These are phyloP conservation scores for Protosalanx chinensis DNA, from an alignment of 2,797 vertebrate genomes.

Conservation along the genomic window DNA sequence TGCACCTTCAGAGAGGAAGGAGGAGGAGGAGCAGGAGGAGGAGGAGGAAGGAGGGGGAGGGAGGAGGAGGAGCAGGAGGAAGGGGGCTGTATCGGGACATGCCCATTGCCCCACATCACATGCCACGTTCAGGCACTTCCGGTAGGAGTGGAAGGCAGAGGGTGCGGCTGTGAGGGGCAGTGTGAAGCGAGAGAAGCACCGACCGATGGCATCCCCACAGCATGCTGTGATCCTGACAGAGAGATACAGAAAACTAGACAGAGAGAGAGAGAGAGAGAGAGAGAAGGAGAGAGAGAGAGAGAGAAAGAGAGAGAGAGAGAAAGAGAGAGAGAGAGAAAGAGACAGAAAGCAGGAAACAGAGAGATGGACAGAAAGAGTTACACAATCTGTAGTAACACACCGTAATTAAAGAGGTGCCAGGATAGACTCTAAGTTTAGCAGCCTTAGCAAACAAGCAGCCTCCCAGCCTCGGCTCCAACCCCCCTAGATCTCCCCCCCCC, in stretches of 20 bases:
- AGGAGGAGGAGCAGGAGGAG: not conserved
- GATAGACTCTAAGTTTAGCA: conserved; percentile 89
- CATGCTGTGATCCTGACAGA: conserved; percentile 57
- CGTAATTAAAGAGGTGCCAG: conserved; percentile 80
- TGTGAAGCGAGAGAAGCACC: not conserved
- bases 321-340: conserved; percentile 57
- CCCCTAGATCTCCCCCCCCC: conserved; percentile 22
- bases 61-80: not conserved
- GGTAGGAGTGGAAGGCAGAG: no score
- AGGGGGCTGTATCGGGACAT: conserved; percentile 64
- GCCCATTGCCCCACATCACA: conserved; percentile 70
- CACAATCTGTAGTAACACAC: conserved; percentile 72
- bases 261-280: conserved; percentile 43
- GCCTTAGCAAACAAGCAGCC: conserved; percentile 71
- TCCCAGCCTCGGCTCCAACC: not conserved
- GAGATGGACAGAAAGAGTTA: conserved; percentile 49
- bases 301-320: conserved; percentile 58
- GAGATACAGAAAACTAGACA: conserved; percentile 67
- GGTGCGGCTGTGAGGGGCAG: no score
- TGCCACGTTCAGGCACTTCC: conserved; percentile 6
- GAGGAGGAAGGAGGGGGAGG: conserved; percentile 22
- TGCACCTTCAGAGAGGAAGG: not conserved
- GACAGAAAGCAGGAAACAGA: not conserved
- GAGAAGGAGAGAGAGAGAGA: not conserved
- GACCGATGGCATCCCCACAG: conserved; percentile 27